phyloP scores from a whole-genome alignment of 35 echinoderm and acorn worm species.

The Lytechinus variegatus region DNA sequence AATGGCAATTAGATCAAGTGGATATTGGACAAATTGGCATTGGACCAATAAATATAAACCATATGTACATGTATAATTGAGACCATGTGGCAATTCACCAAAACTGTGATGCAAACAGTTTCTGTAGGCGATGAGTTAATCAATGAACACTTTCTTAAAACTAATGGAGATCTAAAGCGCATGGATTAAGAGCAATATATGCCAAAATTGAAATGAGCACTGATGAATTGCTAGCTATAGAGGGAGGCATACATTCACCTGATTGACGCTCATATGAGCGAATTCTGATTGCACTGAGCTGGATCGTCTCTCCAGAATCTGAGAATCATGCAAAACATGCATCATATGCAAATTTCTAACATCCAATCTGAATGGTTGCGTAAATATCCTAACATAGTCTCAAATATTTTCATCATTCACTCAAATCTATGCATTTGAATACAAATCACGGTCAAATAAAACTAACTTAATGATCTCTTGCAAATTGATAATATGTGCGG shows the following conservation, averaged over 20 bases:
- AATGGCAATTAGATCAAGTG: no score
- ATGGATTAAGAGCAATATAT: neutral
- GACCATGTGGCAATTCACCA: no score
- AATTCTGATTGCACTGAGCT: neutral
- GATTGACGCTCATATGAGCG: neutral
- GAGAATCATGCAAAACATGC: conserved; percentile 36
- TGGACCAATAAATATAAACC: no score
- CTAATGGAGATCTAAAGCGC: neutral
- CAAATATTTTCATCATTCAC: no score
- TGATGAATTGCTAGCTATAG: neutral
- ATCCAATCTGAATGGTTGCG: neutral
- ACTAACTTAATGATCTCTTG: neutral
- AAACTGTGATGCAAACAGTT: no score
- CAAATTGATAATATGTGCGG: neutral
- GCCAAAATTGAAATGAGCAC: neutral
- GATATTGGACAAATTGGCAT: no score
- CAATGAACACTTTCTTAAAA: neutral
- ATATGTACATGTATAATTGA: no score
- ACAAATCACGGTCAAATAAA: neutral
- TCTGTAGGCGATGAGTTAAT: neutral
- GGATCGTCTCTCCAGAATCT: conserved; percentile 29
- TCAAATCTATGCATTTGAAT: no score
- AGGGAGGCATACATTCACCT: conserved; percentile 34
- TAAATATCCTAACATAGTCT: no score
- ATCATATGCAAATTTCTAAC: neutral